These are phyloP conservation scores for Amblyornis subalaris DNA, from an alignment of 2,113 vertebrate species.

Conservation along the genomic window DNA sequence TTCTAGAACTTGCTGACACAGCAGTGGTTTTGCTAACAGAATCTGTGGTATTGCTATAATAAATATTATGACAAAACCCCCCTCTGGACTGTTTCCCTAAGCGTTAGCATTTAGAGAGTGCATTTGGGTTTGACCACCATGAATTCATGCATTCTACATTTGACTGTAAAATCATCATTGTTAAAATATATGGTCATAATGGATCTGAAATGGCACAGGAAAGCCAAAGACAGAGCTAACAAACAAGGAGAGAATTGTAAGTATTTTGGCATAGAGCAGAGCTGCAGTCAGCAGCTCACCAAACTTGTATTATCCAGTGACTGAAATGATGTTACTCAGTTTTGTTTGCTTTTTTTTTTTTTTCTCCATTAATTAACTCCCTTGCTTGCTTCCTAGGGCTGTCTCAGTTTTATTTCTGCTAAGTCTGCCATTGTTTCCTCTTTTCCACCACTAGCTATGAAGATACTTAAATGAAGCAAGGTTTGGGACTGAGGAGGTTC, in stretches of 20 bases:
- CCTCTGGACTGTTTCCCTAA: conserved; percentile 30
- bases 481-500: background rate
- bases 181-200: conserved; percentile 42
- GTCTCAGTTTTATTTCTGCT: background rate
- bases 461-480: background rate
- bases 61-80: conserved; percentile 41
- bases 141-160: conserved; percentile 33
- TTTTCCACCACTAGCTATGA: background rate
- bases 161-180: conserved; percentile 38
- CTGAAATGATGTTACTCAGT: background rate
- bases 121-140: conserved; percentile 30
- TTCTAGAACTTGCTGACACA: conserved; percentile 37
- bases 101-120: conserved; percentile 19
- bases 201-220: background rate
- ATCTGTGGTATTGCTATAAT: conserved; percentile 46
- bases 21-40: conserved; percentile 20
- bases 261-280: background rate
- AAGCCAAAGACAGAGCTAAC: background rate
- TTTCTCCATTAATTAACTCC: background rate
- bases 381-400: background rate
- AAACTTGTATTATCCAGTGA: background rate
- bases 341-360: background rate
- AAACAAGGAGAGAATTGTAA: background rate
- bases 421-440: background rate
- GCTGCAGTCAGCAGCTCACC: background rate